These are phyloP conservation scores for Antrozous pallidus DNA, from an alignment of 2,797 vertebrate genomes.

Conservation along the genomic window DNA sequence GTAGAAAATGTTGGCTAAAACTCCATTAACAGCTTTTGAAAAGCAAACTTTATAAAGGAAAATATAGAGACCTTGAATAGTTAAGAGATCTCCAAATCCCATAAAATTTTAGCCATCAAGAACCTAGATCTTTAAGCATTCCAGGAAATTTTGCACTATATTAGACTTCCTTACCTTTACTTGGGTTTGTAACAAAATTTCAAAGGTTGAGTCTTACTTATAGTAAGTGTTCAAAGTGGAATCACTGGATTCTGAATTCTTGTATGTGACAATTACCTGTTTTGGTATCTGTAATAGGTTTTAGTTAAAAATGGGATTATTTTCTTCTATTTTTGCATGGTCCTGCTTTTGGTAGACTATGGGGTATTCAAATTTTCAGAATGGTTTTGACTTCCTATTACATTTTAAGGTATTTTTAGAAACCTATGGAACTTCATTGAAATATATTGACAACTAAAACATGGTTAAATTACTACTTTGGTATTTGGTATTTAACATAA, in stretches of 20 bases:
- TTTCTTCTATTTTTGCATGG: background rate
- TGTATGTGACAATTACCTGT: background rate
- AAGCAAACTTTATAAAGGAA: conserved; percentile 23
- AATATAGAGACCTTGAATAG: background rate
- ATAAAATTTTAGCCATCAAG: background rate
- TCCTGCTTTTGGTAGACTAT: background rate
- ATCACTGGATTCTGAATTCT: background rate
- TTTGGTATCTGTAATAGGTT: background rate
- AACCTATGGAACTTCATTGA: background rate
- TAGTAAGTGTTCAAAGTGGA: background rate
- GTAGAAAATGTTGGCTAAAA: conserved; percentile 25
- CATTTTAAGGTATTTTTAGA: conserved; percentile 35
- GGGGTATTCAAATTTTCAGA: background rate
- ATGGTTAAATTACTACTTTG: background rate
- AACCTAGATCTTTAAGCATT: background rate
- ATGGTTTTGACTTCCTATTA: conserved; percentile 20
- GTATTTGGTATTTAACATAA: background rate
- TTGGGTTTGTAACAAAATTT: background rate
- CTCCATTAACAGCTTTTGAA: conserved; percentile 5
- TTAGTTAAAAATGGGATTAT: conserved; percentile 21
- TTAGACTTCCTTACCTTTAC: background rate
- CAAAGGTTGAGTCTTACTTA: background rate
- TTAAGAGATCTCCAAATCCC: background rate
- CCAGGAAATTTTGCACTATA: background rate
- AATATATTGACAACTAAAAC: background rate